Evolutionary conservation across 2,888 invertebrate genomes (phyloP).

Genomic region (Branchipolynoe longqiensis): DNA sequence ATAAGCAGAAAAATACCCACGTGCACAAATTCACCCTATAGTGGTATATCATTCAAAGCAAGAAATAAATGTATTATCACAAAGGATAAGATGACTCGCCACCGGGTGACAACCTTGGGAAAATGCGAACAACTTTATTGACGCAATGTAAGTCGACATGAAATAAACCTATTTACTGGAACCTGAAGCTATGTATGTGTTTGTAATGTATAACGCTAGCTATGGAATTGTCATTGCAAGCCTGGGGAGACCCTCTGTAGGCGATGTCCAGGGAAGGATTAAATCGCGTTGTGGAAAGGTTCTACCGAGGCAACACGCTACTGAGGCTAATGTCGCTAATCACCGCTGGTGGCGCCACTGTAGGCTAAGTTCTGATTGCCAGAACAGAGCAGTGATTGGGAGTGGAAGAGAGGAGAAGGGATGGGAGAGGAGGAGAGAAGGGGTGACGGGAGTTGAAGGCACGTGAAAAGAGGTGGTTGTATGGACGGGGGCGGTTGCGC

Average conservation of each 20-base stretch:
- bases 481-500: background rate
- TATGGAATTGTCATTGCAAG: too few relatives aligned
- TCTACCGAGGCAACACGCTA: slow-evolving; percentile 14
- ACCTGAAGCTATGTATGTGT: too few relatives aligned
- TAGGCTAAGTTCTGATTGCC: slow-evolving; percentile 1
- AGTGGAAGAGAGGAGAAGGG: slow-evolving; percentile 5
- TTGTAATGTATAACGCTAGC: too few relatives aligned
- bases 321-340: slow-evolving; percentile 28
- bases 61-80: too few relatives aligned
- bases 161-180: too few relatives aligned
- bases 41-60: too few relatives aligned
- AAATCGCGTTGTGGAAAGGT: slow-evolving; percentile 16
- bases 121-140: too few relatives aligned
- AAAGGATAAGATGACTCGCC: too few relatives aligned
- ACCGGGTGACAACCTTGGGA: too few relatives aligned
- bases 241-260: background rate
- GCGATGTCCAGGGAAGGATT: background rate
- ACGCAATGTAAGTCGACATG: too few relatives aligned
- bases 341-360: slow-evolving; percentile 38
- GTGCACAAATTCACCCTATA: too few relatives aligned
- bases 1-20: too few relatives aligned
- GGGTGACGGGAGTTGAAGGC: background rate
- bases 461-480: background rate
- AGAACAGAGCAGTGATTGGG: slow-evolving; percentile 5
- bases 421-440: background rate